Evolutionary conservation across 2,797 vertebrate species (phyloP).

Genomic region (Trichosurus vulpecula): DNA sequence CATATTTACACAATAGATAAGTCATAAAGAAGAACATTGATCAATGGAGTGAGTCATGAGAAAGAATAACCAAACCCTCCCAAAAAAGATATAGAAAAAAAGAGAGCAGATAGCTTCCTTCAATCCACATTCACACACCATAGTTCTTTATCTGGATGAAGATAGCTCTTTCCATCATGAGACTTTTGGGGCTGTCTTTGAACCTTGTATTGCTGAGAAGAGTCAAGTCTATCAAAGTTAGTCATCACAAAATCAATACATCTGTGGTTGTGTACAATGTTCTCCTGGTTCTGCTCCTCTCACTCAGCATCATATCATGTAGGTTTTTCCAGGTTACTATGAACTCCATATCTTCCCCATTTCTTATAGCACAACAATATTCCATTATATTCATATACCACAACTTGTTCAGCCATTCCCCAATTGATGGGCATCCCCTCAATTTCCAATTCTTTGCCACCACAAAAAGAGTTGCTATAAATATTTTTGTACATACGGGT

Average conservation of each 20-base stretch:
- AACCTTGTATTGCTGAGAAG: neutral
- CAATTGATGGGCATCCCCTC: neutral
- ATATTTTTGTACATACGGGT: too few relatives aligned
- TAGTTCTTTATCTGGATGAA: too few relatives aligned
- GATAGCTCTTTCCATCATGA: too few relatives aligned
- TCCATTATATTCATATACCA: neutral
- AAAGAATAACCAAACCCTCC: too few relatives aligned
- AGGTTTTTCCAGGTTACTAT: neutral
- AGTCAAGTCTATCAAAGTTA: neutral
- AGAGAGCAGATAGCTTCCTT: too few relatives aligned
- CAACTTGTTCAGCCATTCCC: neutral
- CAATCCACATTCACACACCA: too few relatives aligned
- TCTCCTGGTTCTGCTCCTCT: neutral
- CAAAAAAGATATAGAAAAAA: too few relatives aligned
- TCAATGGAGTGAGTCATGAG: too few relatives aligned
- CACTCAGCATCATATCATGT: neutral
- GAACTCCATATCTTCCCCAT: too few relatives aligned
- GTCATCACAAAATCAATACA: neutral
- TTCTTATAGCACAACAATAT: neutral
- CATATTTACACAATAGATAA: too few relatives aligned
- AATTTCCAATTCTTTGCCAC: neutral
- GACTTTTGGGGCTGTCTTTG: too few relatives aligned
- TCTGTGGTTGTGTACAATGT: neutral
- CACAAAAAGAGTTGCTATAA: neutral
- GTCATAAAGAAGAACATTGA: too few relatives aligned